Evolutionary conservation across 2,113 vertebrate species (phyloP), one percentile per base, ranked within the genome.

Genomic region (Thunnus thynnus): DNA sequence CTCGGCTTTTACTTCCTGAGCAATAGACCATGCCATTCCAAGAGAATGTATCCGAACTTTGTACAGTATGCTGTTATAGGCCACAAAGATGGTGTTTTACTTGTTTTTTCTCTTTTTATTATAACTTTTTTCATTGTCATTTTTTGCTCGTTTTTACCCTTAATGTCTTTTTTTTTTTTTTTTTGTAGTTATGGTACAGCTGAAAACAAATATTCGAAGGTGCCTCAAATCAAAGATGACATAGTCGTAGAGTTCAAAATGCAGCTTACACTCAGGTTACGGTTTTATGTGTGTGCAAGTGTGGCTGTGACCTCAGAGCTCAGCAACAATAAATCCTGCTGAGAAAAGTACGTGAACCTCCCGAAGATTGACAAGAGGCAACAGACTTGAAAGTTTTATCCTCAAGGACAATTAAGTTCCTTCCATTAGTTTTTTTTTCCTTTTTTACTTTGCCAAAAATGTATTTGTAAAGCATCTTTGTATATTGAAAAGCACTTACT

Each of bases 11-110:
- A 92, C 64, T n/a, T 68, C 9, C 79, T 71, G 91, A 96, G 96
- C 96, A 92, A 55, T 93, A 94, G 95, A 96, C 95, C 95, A 96
- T 95, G 96, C 96, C 97, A 98, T 99, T 99, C 97, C 93, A 94
- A 97, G 95, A 97, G 97, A 98, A 99, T 98, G 97, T 97, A 92
- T 95, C 92, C 83, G 87, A 94, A 96, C 95, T 96, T 77, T 96
- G 95, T 96, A 96, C 92, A 96, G 92, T 95, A 92, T 89, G 93
- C 95, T 94, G 94, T 96, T 96, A 50, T 87, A 96, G 95, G 94
- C 97, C 97, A 97, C 96, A 94, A 94, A 90, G 93, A 96, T 96
- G 96, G 96, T 95, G 66, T 86, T 83, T 80, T 64, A 64, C 60
- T 82, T 74, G 91, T 86, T 94, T 5, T 95, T 65, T 94, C 85